phyloP scores from a whole-genome alignment of 2,888 invertebrate species.

The Pediacus dermestoides region DNA sequence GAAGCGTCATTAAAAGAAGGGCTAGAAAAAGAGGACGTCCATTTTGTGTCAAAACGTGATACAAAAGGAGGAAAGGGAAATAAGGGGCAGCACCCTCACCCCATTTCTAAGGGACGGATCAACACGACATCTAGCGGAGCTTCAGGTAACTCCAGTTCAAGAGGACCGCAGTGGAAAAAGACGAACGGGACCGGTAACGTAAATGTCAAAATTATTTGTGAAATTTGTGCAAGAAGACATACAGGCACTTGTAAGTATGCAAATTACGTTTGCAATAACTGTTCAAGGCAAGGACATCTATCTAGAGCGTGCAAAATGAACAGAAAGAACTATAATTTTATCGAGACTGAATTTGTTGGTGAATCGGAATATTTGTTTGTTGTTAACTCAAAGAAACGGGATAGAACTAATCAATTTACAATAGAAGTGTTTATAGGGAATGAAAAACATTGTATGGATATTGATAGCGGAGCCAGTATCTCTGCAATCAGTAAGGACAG shows the following conservation, averaged over 20 bases:
- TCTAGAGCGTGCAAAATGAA: background rate
- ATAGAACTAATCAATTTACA: background rate
- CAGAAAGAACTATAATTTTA: background rate
- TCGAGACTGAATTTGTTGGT: background rate
- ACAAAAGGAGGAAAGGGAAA: background rate
- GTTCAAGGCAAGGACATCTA: background rate
- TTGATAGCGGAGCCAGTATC: background rate
- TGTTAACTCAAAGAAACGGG: background rate
- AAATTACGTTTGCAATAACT: background rate
- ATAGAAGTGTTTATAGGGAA: background rate
- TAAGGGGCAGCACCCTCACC: no score
- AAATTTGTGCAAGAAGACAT: background rate
- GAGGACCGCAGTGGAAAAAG: no score
- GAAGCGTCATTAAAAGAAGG: background rate
- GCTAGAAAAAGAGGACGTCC: background rate
- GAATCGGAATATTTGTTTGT: background rate
- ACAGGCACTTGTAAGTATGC: slow-evolving; percentile 1
- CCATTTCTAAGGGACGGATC: no score
- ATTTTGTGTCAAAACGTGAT: background rate
- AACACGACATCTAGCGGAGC: background rate
- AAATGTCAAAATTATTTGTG: background rate
- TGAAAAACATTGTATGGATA: background rate
- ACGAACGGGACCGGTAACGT: background rate
- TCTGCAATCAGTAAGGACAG: background rate
- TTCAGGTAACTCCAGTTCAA: no score